Evolutionary conservation across 2,113 vertebrate genomes (phyloP), one percentile per base, ranked within the genome.

Genomic region (Poeciliopsis prolifica): DNA sequence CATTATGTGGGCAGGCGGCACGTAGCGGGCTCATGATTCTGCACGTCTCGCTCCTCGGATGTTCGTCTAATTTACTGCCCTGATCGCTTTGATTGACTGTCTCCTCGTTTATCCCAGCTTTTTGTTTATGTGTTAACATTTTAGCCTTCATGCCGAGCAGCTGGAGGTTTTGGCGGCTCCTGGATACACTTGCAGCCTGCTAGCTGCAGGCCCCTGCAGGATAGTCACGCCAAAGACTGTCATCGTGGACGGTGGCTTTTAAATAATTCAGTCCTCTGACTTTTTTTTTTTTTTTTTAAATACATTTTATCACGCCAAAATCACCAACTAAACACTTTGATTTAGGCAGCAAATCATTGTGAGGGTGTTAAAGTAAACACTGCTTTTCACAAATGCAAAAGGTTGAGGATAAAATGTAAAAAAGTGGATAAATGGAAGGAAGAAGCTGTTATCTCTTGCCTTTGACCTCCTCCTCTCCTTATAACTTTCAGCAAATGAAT

Each of bases 161-260:
- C 28, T 2, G 58, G 44, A 30, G 28, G 68, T 58, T 28, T 75
- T 75, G 14, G 28, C 8, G 51, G 7, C 61, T 63, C 5, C 12
- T 12, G 66, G 66, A 71, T 73, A 66, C 44, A 28, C 33, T 44
- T 33, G 60, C 26, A 51, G 31, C 17, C 22, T 17, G 77, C 70
- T 79, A 82, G 75, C 77, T 83, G 80, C 75, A 89, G 87, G 86
- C 87, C 87, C 68, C 71, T 54, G 44, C 65, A 67, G 79, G 70
- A 65, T 51, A 76, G 37, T 58, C 71, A 26, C 64, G 7, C 3
- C 17, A 54, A 6, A n/a, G 68, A 65, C 29, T 75, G 67, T 33
- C 75, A 48, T 61, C 24, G 3, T 13, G 8, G 28, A 65, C 17
- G 7, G n/a, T 28, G 58, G 22, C 14, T 42, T 15, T 42, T 15